Evolutionary conservation across 2,888 invertebrate species (phyloP).

Genomic region (Ceramica pisi): DNA sequence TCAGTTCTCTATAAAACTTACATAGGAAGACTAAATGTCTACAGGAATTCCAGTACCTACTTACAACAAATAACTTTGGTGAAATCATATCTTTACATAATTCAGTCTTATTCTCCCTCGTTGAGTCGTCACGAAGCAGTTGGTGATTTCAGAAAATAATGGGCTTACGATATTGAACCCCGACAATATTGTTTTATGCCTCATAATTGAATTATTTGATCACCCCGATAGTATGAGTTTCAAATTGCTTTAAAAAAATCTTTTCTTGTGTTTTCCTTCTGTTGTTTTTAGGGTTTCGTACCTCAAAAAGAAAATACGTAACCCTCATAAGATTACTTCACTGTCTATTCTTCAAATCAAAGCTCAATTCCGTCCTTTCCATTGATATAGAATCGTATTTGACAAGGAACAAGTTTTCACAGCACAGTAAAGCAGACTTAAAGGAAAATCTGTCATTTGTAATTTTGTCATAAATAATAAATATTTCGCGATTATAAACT

Average conservation of each 20-base stretch:
- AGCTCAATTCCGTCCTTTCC: too few relatives aligned
- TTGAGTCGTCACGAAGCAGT: conserved; percentile 33
- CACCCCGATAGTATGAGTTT: conserved; percentile 44
- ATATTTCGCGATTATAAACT: too few relatives aligned
- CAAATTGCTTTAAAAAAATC: conserved; percentile 53
- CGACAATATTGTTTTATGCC: conserved; percentile 66
- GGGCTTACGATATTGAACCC: conserved; percentile 64
- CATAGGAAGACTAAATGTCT: too few relatives aligned
- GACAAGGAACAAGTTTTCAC: too few relatives aligned
- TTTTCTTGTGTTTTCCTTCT: conserved; percentile 18
- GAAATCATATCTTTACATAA: conserved; percentile 22
- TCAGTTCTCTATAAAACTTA: too few relatives aligned
- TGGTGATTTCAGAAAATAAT: conserved; percentile 65
- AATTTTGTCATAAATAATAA: too few relatives aligned
- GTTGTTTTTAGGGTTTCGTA: neutral
- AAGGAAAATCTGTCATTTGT: too few relatives aligned
- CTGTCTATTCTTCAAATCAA: too few relatives aligned
- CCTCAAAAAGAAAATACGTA: neutral
- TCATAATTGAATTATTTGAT: conserved; percentile 67
- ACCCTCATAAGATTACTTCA: neutral
- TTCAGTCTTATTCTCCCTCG: conserved; percentile 26
- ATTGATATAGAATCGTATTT: too few relatives aligned
- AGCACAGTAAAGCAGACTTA: too few relatives aligned
- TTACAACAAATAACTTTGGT: neutral
- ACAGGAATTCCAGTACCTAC: neutral